phyloP scores from a whole-genome alignment of 2,113 vertebrate species.

The Struthio camelus region DNA sequence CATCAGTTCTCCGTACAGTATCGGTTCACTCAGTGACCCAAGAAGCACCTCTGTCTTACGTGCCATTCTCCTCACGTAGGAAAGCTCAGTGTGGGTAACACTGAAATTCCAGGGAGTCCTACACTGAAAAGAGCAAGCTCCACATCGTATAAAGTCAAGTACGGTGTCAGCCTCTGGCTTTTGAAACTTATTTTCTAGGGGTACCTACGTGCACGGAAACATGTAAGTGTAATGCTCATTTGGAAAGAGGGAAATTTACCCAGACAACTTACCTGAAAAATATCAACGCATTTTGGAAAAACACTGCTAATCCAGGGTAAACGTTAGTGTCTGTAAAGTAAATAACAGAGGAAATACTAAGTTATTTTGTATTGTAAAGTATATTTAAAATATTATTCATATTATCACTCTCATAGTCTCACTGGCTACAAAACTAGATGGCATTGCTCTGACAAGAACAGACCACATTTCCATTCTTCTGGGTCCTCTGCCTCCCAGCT shows the following conservation, averaged over 20 bases:
- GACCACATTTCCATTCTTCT: background rate
- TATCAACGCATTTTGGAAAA: slow-evolving; percentile 95
- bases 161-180: background rate
- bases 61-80: background rate
- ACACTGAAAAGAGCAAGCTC: background rate
- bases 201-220: rapidly evolving
- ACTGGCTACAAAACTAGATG: background rate
- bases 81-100: background rate
- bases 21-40: background rate
- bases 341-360: background rate
- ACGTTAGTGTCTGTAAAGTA: slow-evolving; percentile 79
- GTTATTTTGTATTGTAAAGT: background rate
- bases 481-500: background rate
- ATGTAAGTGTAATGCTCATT: background rate
- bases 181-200: background rate
- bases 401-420: background rate
- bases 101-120: background rate
- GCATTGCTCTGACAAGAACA: background rate
- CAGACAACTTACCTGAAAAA: slow-evolving; percentile 88
- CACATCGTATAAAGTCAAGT: background rate
- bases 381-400: background rate
- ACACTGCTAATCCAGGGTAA: slow-evolving; percentile 89
- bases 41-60: background rate
- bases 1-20: background rate
- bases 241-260: background rate